Percentiles rank a stretch among this genome's conserved stretches.
Conservation (phyloP, 1,140 invertebrate species). For the Zaprionus davidi region DNA sequence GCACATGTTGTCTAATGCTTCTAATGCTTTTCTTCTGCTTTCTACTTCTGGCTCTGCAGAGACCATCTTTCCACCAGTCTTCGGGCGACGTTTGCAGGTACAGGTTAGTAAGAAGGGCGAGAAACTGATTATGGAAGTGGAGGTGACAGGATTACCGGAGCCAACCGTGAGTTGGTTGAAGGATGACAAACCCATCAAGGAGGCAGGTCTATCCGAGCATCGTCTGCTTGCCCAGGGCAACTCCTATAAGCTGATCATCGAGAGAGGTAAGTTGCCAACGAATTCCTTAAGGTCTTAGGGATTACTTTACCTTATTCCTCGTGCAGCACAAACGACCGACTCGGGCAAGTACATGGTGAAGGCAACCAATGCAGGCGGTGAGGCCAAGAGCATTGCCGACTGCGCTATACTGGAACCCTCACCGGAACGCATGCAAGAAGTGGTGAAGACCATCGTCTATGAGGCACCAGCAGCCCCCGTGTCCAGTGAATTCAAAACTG, state of each 20-base stretch:
- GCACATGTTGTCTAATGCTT: conserved; percentile 16
- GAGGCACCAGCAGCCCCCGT: conserved; percentile 83
- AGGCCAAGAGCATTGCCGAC: conserved; percentile 91
- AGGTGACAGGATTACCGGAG: conserved; percentile 90
- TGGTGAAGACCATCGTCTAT: conserved; percentile 88
- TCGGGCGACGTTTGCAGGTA: conserved; percentile 91
- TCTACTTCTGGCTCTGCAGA: conserved; percentile 84
- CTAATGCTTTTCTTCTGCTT: conserved; percentile 10
- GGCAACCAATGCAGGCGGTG: conserved; percentile 90
- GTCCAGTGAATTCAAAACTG: conserved; percentile 75
- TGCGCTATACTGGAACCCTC: conserved; percentile 90
- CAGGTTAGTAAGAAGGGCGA: conserved; percentile 90
- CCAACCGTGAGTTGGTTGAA: conserved; percentile 91
- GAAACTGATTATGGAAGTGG: conserved; percentile 90
- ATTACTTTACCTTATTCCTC: background rate
- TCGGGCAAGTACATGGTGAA: conserved; percentile 90
- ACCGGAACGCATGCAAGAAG: conserved; percentile 88
- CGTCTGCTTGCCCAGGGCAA: conserved; percentile 88
- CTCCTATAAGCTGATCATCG: conserved; percentile 88
- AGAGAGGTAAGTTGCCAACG: conserved; percentile 86
- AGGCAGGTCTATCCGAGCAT: conserved; percentile 82
- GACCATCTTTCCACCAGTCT: conserved; percentile 92
- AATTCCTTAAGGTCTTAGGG: background rate
- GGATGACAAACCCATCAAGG: conserved; percentile 87
- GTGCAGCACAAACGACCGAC: conserved; percentile 85